phyloP scores from a whole-genome alignment of 2,113 vertebrate genomes.

The Carettochelys insculpta region DNA sequence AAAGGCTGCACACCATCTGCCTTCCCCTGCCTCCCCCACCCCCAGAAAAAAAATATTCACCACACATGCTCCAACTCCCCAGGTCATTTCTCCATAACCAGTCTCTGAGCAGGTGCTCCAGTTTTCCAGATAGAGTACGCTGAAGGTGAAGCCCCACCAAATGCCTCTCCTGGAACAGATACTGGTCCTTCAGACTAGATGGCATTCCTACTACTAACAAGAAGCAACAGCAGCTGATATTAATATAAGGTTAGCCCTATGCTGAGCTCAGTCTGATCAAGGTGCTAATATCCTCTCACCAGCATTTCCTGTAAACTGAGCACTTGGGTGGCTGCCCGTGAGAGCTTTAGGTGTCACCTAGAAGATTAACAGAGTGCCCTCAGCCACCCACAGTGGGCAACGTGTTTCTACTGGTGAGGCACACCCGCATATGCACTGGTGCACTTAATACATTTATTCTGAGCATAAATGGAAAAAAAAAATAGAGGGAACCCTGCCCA shows the following conservation, averaged over 20 bases:
- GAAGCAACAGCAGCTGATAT: neutral
- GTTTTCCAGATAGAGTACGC: neutral
- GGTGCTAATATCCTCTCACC: no score
- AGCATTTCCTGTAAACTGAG: no score
- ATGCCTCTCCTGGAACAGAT: neutral
- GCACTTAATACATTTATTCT: no score
- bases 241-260: neutral
- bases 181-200: neutral
- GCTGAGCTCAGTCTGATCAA: neutral
- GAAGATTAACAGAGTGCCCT: no score
- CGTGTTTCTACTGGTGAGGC: no score
- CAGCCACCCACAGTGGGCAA: no score
- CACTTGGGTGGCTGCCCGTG: no score
- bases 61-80: neutral
- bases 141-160: neutral
- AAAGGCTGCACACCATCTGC: neutral
- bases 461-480: no score
- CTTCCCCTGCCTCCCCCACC: no score
- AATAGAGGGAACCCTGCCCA: no score
- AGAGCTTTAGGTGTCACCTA: no score
- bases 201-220: neutral
- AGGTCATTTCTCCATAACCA: neutral
- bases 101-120: neutral
- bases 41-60: neutral
- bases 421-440: no score